Conservation (phyloP, 2,113 vertebrate genomes). For the Cyrtonyx montezumae region DNA sequence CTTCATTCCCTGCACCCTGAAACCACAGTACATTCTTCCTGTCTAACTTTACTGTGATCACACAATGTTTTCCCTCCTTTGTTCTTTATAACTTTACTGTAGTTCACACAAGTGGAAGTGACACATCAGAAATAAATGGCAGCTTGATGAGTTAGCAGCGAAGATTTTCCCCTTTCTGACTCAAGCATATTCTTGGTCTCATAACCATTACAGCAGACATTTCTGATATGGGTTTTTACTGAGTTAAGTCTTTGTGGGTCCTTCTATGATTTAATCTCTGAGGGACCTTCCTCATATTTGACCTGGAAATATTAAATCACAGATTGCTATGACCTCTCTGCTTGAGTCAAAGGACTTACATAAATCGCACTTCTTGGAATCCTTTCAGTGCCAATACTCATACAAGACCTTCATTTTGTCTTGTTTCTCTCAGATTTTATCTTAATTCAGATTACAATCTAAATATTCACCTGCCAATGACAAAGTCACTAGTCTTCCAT, state of each 20-base stretch:
- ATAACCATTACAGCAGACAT: background rate
- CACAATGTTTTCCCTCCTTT: background rate
- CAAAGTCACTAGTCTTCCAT: background rate
- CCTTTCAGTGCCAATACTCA: background rate
- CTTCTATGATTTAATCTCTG: background rate
- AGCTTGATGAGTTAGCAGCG: slow-evolving; percentile 3
- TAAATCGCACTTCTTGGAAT: background rate
- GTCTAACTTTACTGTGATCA: background rate
- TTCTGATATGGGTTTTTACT: background rate
- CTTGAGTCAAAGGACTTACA: background rate
- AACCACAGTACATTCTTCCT: slow-evolving; percentile 15
- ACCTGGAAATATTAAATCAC: background rate
- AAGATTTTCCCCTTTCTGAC: background rate
- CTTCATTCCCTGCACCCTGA: background rate
- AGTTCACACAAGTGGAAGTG: background rate
- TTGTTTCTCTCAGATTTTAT: background rate
- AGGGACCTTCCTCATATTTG: background rate
- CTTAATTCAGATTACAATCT: background rate
- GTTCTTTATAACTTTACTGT: background rate
- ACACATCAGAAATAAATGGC: background rate
- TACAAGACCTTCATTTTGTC: background rate
- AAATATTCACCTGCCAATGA: background rate
- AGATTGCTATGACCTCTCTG: background rate
- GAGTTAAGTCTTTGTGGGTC: background rate
- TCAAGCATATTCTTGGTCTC: background rate